Conservation (phyloP, 2,113 vertebrate genomes). For the Corythoichthys haematopterus region DNA sequence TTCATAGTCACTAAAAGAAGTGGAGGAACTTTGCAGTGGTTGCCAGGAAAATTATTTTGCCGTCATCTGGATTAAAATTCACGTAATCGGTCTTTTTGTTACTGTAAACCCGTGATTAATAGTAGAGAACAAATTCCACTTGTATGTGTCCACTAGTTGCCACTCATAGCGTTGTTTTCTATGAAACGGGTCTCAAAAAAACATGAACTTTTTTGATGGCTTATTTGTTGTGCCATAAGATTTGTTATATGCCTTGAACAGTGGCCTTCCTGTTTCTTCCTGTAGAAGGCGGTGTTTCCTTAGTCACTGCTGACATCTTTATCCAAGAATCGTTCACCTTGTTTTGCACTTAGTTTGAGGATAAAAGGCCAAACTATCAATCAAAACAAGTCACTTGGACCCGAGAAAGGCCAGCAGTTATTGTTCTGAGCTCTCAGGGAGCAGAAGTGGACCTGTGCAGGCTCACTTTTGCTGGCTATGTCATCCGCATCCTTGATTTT, state of each 20-base stretch:
- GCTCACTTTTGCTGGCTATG: neutral
- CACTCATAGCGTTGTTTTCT: neutral
- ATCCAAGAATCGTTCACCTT: neutral
- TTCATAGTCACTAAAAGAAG: too few species aligned
- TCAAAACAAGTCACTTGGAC: neutral
- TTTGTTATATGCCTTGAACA: neutral
- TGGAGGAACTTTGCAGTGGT: too few species aligned
- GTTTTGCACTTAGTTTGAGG: neutral
- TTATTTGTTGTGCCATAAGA: neutral
- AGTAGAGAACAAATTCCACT: neutral
- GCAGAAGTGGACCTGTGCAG: neutral
- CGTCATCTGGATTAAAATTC: too few species aligned
- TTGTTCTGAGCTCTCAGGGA: neutral
- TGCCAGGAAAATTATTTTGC: too few species aligned
- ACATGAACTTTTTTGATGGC: neutral
- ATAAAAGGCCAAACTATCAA: neutral
- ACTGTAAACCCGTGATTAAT: neutral
- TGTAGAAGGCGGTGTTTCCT: conserved; percentile 75
- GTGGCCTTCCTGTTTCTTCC: conserved; percentile 46
- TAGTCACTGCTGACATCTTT: neutral
- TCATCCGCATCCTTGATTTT: neutral
- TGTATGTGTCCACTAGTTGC: neutral
- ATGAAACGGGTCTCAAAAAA: neutral
- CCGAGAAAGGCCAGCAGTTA: neutral
- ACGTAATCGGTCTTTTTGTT: neutral